Evolutionary conservation across 2,797 vertebrate genomes (phyloP).

Genomic region (Danio choprae): DNA sequence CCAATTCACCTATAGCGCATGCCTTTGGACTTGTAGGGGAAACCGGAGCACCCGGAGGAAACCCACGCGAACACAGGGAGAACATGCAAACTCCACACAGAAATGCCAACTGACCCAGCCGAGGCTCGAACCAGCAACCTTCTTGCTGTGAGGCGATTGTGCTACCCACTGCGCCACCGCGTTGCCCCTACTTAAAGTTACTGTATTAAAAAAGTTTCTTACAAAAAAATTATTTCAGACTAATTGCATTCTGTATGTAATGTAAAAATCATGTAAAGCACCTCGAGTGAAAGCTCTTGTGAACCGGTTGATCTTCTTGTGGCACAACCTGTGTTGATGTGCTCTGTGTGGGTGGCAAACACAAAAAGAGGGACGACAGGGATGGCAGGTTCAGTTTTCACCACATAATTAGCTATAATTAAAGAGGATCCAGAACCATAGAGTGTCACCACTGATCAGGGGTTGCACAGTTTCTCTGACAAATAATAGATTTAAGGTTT

Average conservation of each 20-base stretch:
- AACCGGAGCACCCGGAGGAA: too few relatives aligned
- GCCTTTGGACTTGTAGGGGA: too few relatives aligned
- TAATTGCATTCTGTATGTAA: neutral
- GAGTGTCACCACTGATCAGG: constrained; percentile 2
- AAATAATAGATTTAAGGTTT: constrained; percentile 28
- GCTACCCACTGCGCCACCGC: too few relatives aligned
- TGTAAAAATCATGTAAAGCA: neutral
- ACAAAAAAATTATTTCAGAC: neutral
- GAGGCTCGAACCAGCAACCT: too few relatives aligned
- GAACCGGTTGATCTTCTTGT: constrained; percentile 8
- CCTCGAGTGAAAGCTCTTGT: neutral
- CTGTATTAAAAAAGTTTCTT: neutral
- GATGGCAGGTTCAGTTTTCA: constrained; percentile 28
- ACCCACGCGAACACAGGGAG: too few relatives aligned
- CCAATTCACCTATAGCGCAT: too few relatives aligned
- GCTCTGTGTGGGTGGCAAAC: constrained; percentile 31
- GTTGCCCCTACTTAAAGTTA: too few relatives aligned
- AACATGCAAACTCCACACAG: too few relatives aligned
- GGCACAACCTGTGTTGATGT: constrained; percentile 35
- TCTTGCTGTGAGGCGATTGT: too few relatives aligned
- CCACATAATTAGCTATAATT: constrained; percentile 31
- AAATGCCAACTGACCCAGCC: too few relatives aligned
- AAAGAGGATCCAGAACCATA: constrained; percentile 16
- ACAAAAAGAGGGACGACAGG: constrained; percentile 29
- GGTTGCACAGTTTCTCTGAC: constrained; percentile 20